Conservation (phyloP, 2,113 vertebrate genomes). For the Zosterops hypoxanthus region DNA sequence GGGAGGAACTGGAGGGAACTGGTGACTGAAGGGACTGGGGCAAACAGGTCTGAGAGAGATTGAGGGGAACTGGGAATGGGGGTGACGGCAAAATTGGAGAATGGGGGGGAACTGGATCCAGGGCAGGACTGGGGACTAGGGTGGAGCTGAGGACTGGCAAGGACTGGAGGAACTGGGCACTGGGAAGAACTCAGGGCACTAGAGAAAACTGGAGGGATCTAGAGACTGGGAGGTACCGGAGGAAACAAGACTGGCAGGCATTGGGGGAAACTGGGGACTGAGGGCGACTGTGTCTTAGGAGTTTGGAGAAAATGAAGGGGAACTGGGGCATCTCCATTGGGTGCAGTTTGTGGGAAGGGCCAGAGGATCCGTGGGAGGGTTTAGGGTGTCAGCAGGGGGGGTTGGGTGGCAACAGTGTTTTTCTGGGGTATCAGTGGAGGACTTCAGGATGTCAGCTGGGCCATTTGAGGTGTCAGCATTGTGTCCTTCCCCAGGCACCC, state of each 20-base stretch:
- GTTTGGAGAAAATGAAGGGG: not conserved
- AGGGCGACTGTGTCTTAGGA: not conserved
- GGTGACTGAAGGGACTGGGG: not conserved
- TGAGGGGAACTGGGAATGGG: not conserved
- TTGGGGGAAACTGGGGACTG: not conserved
- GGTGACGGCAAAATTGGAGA: not conserved
- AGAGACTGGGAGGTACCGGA: not conserved
- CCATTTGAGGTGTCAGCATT: not conserved
- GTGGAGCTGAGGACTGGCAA: not conserved
- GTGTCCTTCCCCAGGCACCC: not conserved
- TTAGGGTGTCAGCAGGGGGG: not conserved
- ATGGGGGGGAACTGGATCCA: not conserved
- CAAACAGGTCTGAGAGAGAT: not conserved
- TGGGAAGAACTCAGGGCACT: not conserved
- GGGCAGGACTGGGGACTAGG: not conserved
- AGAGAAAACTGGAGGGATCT: not conserved
- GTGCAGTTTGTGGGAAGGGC: not conserved
- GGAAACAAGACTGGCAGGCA: not conserved
- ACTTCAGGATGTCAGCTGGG: not conserved
- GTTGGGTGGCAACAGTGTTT: not conserved
- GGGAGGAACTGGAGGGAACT: not conserved
- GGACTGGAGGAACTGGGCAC: not conserved
- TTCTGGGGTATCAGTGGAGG: not conserved
- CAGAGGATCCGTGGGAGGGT: accelerated
- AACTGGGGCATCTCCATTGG: not conserved